Base-by-base conservation (phyloP, 2,113 vertebrate genomes). In the Notechis scutatus region DNA sequence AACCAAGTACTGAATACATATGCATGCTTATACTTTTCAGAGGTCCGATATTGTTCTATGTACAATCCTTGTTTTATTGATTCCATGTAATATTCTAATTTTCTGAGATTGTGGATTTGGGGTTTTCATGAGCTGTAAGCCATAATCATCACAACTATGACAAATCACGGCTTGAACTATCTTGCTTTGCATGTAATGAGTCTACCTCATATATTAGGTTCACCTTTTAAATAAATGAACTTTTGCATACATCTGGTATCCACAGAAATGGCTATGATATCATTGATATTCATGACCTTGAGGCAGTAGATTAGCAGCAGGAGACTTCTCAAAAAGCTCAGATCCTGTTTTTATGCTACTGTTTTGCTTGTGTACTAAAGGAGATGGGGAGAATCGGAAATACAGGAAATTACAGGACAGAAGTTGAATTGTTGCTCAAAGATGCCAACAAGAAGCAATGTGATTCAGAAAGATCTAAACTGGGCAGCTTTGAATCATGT, bases 291-390 rank as follows among this genome's bases (percentile, higher is more conserved):
- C 10, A 50, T 69, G 91, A 90, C 91, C 47, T 87, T 92, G 34
- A 47, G 74, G 29, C 47, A 34, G 42, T 29, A 34, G 56, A 95
- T 96, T 96, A 96, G 96, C 95, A 96, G 95, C 95, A 90, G 95
- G 89, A 92, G 94, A 94, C 88, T 95, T 95, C 95, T 95, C 50
- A 91, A 95, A 94, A 94, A 95, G 87, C 94, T 96, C 0, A 26
- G 95, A 96, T 97, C 97, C 96, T 97, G 96, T 97, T 96, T 97
- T 97, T 95, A 94, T 96, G 94, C 91, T 24, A 54, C 92, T 95
- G 94, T 90, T 54, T 45, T 96, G 95, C 95, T 92, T 95, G 26
- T 94, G 92, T 94, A 91, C 92, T 96, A 86, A n/a, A 24, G 0
- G 94, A 94, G 93, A 91, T 0, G 55, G 94, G 21, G 87, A 95